Conservation (phyloP, 2,113 vertebrate species). For the Gopherus evgoodei region DNA sequence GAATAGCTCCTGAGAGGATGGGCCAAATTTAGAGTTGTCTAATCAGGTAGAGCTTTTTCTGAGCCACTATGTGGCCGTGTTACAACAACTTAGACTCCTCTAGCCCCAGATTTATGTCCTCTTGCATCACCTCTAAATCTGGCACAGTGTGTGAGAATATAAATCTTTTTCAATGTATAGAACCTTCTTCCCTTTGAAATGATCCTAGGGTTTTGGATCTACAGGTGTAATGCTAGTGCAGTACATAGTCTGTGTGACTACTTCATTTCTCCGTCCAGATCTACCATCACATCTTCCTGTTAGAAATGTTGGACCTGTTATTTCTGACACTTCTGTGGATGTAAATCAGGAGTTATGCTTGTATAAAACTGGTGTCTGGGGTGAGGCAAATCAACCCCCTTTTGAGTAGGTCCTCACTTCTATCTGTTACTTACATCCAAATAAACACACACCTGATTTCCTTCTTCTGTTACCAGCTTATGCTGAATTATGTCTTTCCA, state of each 20-base stretch:
- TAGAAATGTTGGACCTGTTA: accelerated
- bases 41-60: neutral
- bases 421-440: conserved; percentile 5
- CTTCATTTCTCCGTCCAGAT: neutral
- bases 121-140: neutral
- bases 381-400: accelerated
- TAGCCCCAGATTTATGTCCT: neutral
- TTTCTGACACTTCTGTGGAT: neutral
- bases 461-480: neutral
- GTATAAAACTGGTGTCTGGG: accelerated
- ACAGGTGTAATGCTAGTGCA: neutral
- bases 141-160: neutral
- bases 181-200: neutral
- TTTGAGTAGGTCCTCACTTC: neutral
- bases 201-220: neutral
- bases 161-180: neutral
- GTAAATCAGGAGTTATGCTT: neutral
- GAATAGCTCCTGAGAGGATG: neutral
- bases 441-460: neutral
- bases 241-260: neutral
- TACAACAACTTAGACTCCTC: neutral
- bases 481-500: accelerated
- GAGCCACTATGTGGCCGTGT: neutral
- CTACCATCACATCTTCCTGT: accelerated
- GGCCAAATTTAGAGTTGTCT: neutral